Conservation (phyloP, 2,113 vertebrate species). For the Ciconia boyciana region DNA sequence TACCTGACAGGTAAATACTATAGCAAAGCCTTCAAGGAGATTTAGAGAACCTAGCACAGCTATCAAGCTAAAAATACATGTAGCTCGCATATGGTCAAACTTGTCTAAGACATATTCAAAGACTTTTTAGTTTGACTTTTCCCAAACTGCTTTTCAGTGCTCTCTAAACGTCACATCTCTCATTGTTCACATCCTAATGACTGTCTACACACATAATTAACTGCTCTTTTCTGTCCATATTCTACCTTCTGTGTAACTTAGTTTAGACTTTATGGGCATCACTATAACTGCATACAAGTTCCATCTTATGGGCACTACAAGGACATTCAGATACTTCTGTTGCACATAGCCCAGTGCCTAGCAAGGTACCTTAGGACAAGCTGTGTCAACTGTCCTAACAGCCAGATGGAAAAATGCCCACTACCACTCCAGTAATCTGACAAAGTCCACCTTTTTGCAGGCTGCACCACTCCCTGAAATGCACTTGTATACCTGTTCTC, state of each 20-base stretch:
- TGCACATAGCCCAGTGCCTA: background rate
- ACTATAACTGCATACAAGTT: background rate
- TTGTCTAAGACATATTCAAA: background rate
- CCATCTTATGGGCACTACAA: background rate
- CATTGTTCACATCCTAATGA: background rate
- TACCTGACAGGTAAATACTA: background rate
- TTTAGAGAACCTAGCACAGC: background rate
- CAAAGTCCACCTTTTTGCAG: background rate
- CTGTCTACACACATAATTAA: background rate
- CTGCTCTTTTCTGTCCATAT: background rate
- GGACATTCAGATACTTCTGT: background rate
- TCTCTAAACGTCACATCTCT: accelerated
- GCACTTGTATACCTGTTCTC: background rate
- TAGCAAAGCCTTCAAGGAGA: background rate
- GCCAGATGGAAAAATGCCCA: background rate
- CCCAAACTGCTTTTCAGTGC: background rate
- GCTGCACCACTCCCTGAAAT: accelerated
- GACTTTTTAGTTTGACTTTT: background rate
- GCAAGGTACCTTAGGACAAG: background rate
- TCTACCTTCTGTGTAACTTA: background rate
- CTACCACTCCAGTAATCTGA: background rate
- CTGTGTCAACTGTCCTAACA: background rate
- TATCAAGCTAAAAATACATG: background rate
- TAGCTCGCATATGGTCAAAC: background rate
- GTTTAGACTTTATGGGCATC: background rate